Evolutionary conservation across 2,888 invertebrate genomes (phyloP).

Genomic region (Torymus tubicola): DNA sequence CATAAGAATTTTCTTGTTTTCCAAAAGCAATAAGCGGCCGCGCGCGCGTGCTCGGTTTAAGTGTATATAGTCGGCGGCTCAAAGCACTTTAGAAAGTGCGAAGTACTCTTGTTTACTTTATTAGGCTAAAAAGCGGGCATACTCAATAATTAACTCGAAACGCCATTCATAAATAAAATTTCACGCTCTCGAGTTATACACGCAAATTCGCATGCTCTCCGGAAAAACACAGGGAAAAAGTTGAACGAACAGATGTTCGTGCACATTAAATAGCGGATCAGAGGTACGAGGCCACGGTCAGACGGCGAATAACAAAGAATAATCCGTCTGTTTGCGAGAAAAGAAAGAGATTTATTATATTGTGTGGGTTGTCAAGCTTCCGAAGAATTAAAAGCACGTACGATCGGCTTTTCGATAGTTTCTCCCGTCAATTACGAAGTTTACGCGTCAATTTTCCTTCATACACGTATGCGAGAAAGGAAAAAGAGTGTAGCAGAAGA

Average conservation of each 20-base stretch:
- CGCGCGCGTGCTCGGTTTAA: not conserved
- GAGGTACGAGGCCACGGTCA: slow-evolving; percentile 34
- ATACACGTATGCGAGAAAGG: not conserved
- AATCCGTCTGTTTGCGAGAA: not conserved
- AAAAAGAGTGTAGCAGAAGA: not conserved
- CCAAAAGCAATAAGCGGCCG: not conserved
- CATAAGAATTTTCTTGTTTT: not conserved
- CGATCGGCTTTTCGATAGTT: not conserved
- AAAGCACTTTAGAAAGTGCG: slow-evolving; percentile 8
- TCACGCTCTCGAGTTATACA: not conserved
- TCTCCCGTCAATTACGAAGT: slow-evolving; percentile 8
- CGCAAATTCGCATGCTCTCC: not conserved
- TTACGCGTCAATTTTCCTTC: not conserved
- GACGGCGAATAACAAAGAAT: not conserved
- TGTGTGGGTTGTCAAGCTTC: no score
- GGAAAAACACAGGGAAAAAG: not conserved
- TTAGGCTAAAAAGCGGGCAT: not conserved
- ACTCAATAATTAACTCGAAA: slow-evolving; percentile 26
- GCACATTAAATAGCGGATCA: not conserved
- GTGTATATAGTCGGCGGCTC: not conserved
- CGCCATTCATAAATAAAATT: slow-evolving; percentile 18
- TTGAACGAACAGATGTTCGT: slow-evolving; percentile 21
- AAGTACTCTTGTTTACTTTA: not conserved
- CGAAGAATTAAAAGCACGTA: no score
- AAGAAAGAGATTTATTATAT: not conserved